Evolutionary conservation across 2,797 vertebrate genomes (phyloP), one percentile per base, ranked within the genome.

Genomic region (Macrochelys suwanniensis): DNA sequence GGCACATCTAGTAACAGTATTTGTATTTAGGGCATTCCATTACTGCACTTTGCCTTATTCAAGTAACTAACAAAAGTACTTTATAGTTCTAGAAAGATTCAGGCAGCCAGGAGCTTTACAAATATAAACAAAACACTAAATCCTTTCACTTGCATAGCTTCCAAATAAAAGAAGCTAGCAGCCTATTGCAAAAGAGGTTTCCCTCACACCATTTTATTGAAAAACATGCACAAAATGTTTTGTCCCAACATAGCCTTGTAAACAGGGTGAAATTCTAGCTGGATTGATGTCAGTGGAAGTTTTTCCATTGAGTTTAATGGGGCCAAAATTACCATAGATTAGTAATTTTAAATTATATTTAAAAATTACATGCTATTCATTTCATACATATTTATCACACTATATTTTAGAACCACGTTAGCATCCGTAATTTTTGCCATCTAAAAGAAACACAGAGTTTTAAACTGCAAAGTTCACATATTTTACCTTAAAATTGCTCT

Each of bases 391-490:
- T 5, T 82, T 50, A 76, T 45, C 79, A 37, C 6, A 50, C 15
- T 96, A 2, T 93, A 89, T 83, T 95, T 93, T 88, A 80, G 81
- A 79, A 80, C 68, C 57, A 0, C 68, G 68, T 80, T 37, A 81
- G 11, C 61, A 31, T 76, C 74, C 88, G 33, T 1, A 95, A 1
- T 53, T 82, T 87, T 1, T 17, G 33, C 65, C 11, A 83, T 84
- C 80, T 80, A 49, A 51, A 88, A 90, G 84, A 87, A 88, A 88
- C 28, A 26, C 47, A 76, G 54, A 87, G 19, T 83, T 95, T 12
- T 8, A 90, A 90, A 54, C 85, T 84, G 50, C 42, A 76, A 78
- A 90, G 71, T 49, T 42, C 76, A 53, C 10, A 33, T 37, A 42
- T 93, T 87, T 57, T 65, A 74, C 21, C 45, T 85, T 25, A 28